A percentile compares a stretch with the other conserved stretches of the same genome.
These are phyloP conservation scores for Furcula furcula DNA, from an alignment of 2,888 invertebrate genomes.

Conservation along the genomic window DNA sequence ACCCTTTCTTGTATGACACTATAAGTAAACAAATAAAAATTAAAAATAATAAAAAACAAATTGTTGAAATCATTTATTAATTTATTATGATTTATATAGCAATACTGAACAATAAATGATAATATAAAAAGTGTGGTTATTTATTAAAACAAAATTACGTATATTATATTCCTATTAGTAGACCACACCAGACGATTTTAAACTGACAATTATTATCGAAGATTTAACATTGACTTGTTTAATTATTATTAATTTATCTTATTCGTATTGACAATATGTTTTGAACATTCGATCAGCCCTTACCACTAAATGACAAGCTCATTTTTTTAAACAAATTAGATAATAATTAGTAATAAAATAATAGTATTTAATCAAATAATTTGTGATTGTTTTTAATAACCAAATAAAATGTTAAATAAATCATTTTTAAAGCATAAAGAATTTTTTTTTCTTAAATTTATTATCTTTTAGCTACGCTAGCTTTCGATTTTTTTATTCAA, in stretches of 20 bases:
- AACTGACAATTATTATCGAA: conserved; percentile 39
- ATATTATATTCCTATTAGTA: conserved; percentile 3
- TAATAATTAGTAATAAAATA: neutral
- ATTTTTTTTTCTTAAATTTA: too few relatives aligned
- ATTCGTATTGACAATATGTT: conserved; percentile 70
- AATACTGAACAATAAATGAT: conserved; percentile 13
- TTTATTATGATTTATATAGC: conserved; percentile 9
- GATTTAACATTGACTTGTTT: conserved; percentile 57
- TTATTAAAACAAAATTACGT: conserved; percentile 11
- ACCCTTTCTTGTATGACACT: too few relatives aligned
- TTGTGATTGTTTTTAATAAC: too few relatives aligned
- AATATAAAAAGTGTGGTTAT: conserved; percentile 1
- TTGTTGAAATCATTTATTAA: conserved; percentile 11
- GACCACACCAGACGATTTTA: conserved; percentile 25
- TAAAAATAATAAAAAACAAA: neutral
- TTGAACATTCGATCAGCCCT: conserved; percentile 71
- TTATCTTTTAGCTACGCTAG: too few relatives aligned
- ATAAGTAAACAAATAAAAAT: neutral
- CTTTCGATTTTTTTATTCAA: neutral
- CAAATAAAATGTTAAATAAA: neutral
- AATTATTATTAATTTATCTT: conserved; percentile 44
- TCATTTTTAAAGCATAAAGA: neutral
- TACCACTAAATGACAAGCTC: conserved; percentile 73
- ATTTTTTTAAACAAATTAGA: conserved; percentile 34
- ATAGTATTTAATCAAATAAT: too few relatives aligned